A percentile compares a stretch with the other conserved stretches of the same genome.
Evolutionary conservation across 2,797 vertebrate genomes (phyloP).

Genomic region (Scleropages formosus): DNA sequence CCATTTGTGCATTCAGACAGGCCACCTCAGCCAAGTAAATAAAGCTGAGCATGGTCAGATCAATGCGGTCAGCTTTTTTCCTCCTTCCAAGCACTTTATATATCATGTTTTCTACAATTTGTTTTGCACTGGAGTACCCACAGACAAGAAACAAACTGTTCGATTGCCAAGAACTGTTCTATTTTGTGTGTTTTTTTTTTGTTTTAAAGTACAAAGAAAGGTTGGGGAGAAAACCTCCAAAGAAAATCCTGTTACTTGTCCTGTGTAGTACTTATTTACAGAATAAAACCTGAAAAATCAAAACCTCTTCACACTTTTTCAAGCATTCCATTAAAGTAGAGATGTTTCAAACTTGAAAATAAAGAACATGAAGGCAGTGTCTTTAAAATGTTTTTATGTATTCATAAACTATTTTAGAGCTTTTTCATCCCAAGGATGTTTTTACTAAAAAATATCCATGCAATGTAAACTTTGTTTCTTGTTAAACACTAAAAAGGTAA

Average conservation of each 20-base stretch:
- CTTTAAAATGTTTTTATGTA: too few species aligned
- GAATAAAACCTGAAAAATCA: constrained; percentile 58
- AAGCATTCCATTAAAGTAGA: too few species aligned
- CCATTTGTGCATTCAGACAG: constrained; percentile 33
- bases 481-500: too few species aligned
- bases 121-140: constrained; percentile 77
- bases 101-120: constrained; percentile 74
- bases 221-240: constrained; percentile 55
- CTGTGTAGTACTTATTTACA: constrained; percentile 50
- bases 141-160: constrained; percentile 68
- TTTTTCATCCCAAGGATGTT: too few species aligned
- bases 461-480: too few species aligned
- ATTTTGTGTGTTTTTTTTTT: constrained; percentile 51
- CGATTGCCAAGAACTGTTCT: constrained; percentile 65
- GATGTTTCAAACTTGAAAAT: too few species aligned
- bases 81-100: constrained; percentile 86
- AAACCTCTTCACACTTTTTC: background rate
- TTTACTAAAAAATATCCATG: too few species aligned
- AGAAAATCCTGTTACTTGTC: constrained; percentile 60
- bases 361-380: too few species aligned
- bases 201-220: constrained; percentile 44
- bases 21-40: constrained; percentile 13
- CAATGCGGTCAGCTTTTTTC: constrained; percentile 45
- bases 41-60: constrained; percentile 36
- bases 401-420: too few species aligned